Conservation (phyloP, 1,140 invertebrate genomes). For the Zaprionus capensis region DNA sequence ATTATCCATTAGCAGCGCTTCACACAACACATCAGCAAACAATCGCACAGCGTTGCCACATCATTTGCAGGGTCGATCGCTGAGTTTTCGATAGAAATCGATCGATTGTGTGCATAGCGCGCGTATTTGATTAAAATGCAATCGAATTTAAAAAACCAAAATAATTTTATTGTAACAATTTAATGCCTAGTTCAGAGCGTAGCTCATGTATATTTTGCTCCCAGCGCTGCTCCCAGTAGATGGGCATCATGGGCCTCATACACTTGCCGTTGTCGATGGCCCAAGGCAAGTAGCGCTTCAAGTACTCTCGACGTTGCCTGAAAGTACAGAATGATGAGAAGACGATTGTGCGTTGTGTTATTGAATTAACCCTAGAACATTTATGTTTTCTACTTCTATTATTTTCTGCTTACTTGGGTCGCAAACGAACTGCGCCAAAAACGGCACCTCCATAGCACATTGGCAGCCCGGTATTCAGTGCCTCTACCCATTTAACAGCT, state of each 20-base stretch:
- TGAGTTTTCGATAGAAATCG: constrained; percentile 23
- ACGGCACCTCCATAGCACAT: constrained; percentile 95
- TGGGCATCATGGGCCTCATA: constrained; percentile 89
- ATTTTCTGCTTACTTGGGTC: constrained; percentile 88
- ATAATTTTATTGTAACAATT: constrained; percentile 63
- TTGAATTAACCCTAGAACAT: constrained; percentile 22
- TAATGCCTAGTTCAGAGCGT: constrained; percentile 90
- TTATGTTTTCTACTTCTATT: constrained; percentile 1
- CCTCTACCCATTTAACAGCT: constrained; percentile 98
- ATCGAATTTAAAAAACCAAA: constrained; percentile 33
- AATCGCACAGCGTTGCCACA: constrained; percentile 49
- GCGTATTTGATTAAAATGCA: constrained; percentile 4
- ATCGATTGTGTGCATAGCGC: neutral
- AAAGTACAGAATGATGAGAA: constrained; percentile 47
- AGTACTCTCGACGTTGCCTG: constrained; percentile 92
- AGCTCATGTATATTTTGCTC: constrained; percentile 94
- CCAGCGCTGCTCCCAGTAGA: constrained; percentile 98
- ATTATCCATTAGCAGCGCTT: constrained; percentile 60
- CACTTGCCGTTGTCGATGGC: constrained; percentile 91
- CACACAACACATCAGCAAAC: constrained; percentile 66
- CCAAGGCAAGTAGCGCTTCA: constrained; percentile 94
- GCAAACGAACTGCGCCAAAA: constrained; percentile 92
- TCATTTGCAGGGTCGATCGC: neutral
- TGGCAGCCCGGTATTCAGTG: constrained; percentile 93
- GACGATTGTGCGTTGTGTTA: neutral